These are phyloP conservation scores for Cossypha caffra DNA, from an alignment of 2,797 vertebrate genomes.

Conservation along the genomic window DNA sequence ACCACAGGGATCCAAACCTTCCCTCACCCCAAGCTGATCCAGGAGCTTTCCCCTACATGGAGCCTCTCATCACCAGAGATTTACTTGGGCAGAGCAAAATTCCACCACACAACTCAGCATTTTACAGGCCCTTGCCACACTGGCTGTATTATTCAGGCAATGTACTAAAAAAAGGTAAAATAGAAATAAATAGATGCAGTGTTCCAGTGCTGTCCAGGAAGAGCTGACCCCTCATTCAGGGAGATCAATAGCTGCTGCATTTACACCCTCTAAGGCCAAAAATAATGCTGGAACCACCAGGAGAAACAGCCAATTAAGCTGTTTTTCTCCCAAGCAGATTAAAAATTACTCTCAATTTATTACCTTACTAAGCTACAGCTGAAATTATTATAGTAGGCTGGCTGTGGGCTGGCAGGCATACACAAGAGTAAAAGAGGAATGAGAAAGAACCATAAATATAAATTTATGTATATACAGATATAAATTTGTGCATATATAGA, in stretches of 20 bases:
- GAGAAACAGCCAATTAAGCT: neutral
- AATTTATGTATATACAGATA: neutral
- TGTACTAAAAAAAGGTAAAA: neutral
- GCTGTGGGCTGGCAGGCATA: neutral
- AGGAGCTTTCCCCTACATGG: neutral
- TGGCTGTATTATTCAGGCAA: neutral
- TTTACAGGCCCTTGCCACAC: neutral
- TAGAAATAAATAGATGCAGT: neutral
- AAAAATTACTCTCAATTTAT: constrained; percentile 22
- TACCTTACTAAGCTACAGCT: neutral
- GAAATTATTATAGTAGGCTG: neutral
- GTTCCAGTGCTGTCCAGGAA: neutral
- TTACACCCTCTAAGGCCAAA: neutral
- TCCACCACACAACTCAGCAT: neutral
- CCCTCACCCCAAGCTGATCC: neutral
- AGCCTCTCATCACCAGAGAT: neutral
- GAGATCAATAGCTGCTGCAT: neutral
- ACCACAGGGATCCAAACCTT: neutral
- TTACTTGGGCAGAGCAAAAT: neutral
- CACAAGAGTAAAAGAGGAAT: neutral
- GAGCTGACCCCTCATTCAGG: neutral
- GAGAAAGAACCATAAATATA: neutral
- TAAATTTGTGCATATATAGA: no score
- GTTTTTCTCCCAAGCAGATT: neutral
- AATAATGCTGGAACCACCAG: neutral